A percentile compares a stretch with the other conserved stretches of the same genome.
Evolutionary conservation across 2,797 vertebrate species (phyloP).

Genomic region (Anguilla pacifica): DNA sequence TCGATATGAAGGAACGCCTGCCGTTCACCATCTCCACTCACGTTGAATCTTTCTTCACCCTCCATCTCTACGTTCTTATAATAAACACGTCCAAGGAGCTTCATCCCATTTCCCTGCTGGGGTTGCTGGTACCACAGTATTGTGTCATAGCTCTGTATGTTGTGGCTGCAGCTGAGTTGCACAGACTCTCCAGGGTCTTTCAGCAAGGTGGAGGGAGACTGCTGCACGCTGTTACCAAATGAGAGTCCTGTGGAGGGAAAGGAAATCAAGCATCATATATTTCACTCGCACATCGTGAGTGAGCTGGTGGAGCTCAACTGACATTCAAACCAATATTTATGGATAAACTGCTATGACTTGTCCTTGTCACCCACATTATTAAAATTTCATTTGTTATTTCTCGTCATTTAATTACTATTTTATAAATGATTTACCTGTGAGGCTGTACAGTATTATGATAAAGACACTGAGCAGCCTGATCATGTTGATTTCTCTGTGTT

Average conservation of each 20-base stretch:
- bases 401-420: too few species aligned
- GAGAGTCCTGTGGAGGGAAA: too few species aligned
- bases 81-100: constrained; percentile 25
- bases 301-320: too few species aligned
- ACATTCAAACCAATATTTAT: too few species aligned
- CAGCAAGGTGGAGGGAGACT: background rate
- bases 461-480: background rate
- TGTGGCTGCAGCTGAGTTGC: constrained; percentile 52
- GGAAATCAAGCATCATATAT: too few species aligned
- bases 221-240: too few species aligned
- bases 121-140: constrained; percentile 62
- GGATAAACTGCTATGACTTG: too few species aligned
- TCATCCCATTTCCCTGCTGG: constrained; percentile 3
- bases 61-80: background rate
- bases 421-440: background rate
- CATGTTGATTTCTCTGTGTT: background rate
- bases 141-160: fast-evolving
- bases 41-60: background rate
- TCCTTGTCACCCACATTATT: too few species aligned
- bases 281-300: too few species aligned
- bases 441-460: background rate
- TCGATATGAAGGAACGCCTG: constrained; percentile 44
- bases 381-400: too few species aligned
- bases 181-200: background rate
- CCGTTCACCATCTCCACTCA: constrained; percentile 55